Percentiles rank a stretch among this genome's conserved stretches.
Conservation (phyloP, 92 coral and sea anemone genomes). For the Paragorgia papillata region DNA sequence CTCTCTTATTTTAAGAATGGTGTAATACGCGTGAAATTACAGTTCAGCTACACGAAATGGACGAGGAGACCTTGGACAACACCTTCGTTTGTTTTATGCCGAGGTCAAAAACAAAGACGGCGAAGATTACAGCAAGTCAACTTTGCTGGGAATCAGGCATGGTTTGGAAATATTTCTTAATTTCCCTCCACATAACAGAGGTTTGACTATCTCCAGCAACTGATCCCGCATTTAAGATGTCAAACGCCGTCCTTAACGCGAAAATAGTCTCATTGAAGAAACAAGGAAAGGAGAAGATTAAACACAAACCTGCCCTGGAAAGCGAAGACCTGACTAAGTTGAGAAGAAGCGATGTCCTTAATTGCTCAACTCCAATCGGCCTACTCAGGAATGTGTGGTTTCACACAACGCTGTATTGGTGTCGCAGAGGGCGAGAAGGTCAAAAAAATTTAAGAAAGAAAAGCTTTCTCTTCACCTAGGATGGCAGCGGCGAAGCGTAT, state of each 20-base stretch:
- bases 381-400: constrained; percentile 63
- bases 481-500: too few species aligned
- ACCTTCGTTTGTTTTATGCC: constrained; percentile 43
- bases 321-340: constrained; percentile 54
- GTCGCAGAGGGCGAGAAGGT: constrained; percentile 66
- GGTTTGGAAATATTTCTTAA: constrained; percentile 46
- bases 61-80: constrained; percentile 29
- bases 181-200: constrained; percentile 50
- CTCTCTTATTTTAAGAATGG: neutral
- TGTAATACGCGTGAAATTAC: neutral
- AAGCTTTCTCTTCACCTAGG: too few species aligned
- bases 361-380: constrained; percentile 28
- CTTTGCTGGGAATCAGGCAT: constrained; percentile 45
- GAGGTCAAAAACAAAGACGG: constrained; percentile 49
- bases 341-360: constrained; percentile 38
- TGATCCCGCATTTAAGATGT: constrained; percentile 50
- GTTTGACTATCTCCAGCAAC: constrained; percentile 44
- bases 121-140: constrained; percentile 50
- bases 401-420: constrained; percentile 44
- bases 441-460: constrained; percentile 40
- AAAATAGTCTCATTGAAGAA: constrained; percentile 52
- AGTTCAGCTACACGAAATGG: constrained; percentile 41
- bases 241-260: constrained; percentile 57
- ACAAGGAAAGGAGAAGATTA: constrained; percentile 55
- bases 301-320: constrained; percentile 59